A percentile compares a stretch with the other conserved stretches of the same genome.
phyloP scores from a whole-genome alignment of 2,797 vertebrate species.

The Anguilla anguilla region DNA sequence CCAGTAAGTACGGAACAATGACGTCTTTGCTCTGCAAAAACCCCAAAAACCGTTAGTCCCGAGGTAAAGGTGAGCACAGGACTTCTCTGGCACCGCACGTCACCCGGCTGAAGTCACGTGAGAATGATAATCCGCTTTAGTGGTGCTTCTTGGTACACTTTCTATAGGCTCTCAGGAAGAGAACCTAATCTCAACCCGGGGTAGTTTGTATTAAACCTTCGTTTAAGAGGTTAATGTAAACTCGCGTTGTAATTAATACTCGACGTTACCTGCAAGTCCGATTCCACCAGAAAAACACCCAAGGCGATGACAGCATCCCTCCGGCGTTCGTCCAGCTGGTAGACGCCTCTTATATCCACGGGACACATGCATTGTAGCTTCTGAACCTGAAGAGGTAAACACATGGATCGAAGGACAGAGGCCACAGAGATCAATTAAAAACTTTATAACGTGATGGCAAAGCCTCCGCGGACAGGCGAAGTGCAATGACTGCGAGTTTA shows the following conservation, averaged over 20 bases:
- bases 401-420: not conserved
- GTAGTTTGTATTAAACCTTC: not conserved
- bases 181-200: not conserved
- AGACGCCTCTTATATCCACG: conserved; percentile 91
- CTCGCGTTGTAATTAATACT: not conserved
- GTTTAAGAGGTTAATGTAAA: not conserved
- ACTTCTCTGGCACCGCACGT: not conserved
- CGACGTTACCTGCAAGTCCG: conserved; percentile 87
- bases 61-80: not conserved
- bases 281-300: conserved; percentile 97
- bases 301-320: conserved; percentile 94
- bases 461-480: not conserved
- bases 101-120: not conserved
- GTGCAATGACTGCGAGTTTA: not conserved
- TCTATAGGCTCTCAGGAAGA: not conserved
- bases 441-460: not conserved
- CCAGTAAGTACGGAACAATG: conserved; percentile 90
- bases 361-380: conserved; percentile 98
- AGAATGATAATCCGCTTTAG: not conserved
- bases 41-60: conserved; percentile 45
- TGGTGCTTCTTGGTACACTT: not conserved
- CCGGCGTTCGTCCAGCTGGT: conserved; percentile 93
- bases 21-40: conserved; percentile 85
- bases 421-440: not conserved
- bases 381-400: conserved; percentile 78